phyloP scores from a whole-genome alignment of 2,797 vertebrate species.

The Streptopelia turtur region DNA sequence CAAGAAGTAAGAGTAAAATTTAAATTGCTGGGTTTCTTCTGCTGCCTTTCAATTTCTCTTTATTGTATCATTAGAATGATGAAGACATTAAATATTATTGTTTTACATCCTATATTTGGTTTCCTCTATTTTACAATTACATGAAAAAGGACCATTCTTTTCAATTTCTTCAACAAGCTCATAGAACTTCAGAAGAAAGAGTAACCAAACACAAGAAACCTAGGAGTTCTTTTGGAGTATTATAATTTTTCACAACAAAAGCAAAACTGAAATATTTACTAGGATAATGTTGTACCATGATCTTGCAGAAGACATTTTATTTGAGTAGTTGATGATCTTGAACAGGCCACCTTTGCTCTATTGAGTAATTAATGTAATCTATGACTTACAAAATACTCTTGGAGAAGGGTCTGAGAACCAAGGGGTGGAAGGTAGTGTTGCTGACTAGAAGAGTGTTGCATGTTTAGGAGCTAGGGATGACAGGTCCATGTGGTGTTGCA shows the following conservation, averaged over 20 bases:
- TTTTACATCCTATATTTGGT: background rate
- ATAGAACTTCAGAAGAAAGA: background rate
- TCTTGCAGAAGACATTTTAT: background rate
- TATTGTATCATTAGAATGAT: too few relatives aligned
- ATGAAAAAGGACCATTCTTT: background rate
- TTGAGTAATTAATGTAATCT: background rate
- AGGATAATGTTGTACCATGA: background rate
- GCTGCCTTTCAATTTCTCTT: background rate
- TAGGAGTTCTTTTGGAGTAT: background rate
- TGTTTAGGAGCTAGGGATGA: background rate
- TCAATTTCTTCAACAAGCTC: background rate
- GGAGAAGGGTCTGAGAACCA: background rate
- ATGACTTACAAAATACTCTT: background rate
- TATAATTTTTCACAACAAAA: background rate
- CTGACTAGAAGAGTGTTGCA: background rate
- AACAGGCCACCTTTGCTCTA: background rate
- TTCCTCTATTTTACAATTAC: background rate
- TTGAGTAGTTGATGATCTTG: background rate
- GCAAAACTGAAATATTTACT: background rate
- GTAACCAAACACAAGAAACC: background rate
- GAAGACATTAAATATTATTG: too few relatives aligned
- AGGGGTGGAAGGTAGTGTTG: background rate
- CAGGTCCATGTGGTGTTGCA: background rate
- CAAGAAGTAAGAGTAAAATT: conserved; percentile 78
- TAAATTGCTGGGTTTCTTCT: conserved; percentile 71